Base-by-base conservation (phyloP, 2,113 vertebrate species). In the Motacilla tschutschensis region DNA sequence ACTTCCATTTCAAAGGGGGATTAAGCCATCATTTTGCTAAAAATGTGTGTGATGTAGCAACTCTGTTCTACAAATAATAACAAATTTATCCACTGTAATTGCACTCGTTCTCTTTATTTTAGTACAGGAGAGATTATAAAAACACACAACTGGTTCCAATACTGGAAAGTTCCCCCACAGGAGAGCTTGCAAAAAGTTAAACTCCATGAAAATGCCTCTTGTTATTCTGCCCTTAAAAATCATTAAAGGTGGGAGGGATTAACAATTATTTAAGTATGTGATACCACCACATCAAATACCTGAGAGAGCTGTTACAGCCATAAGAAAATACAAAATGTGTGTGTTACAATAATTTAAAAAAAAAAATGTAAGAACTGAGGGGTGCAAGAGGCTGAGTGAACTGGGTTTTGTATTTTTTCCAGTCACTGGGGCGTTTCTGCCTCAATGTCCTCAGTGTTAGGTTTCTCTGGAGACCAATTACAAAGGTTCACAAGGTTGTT, bases 401-500 rank as follows among this genome's bases (percentile, higher is more conserved):
- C 19, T 63, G 54, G 51, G 31, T 12, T 47, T 41, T 57, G 72
- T 18, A 58, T 59, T 71, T 88, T 71, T 36, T 19, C 74, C 73
- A 55, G 29, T 46, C 70, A 64, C 55, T 54, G 71, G 79, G 92
- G 67, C 67, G 3, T 91, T 93, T 94, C 83, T 89, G 83, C 89
- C 72, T 77, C 74, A 70, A 93, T 93, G 91, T 96, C 96, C 91
- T 94, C 62, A 65, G 91, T 48, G 88, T 89, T 91, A 21, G 73
- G 15, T 82, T 79, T 69, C 97, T 91, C 97, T 69, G 9, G 96
- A 95, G 97, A 89, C 94, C 93, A 95, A 96, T 98, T 98, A 96
- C 88, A 92, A 88, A 95, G 95, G 97, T 97, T 96, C 97, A 96
- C 91, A 94, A 95, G 96, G 95, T 97, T 96, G 96, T 94, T 97